Base-by-base conservation (phyloP, 2,888 invertebrate species). In the Auanema sp. region DNA sequence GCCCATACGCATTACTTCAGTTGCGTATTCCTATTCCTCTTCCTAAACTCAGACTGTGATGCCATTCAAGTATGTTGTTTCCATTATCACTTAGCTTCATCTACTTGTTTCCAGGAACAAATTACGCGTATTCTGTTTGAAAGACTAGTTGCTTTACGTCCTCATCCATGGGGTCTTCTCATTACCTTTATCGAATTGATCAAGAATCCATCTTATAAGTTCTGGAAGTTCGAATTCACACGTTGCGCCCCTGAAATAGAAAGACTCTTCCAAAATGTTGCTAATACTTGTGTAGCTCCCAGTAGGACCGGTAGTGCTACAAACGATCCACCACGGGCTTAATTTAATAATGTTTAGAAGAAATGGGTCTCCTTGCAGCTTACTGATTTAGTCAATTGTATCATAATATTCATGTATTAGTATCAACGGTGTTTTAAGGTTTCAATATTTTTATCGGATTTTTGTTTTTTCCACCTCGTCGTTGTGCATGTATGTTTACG, bases 1-100 rank as follows among this genome's bases (percentile, higher is more conserved):
- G 96, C 94, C 83, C 98, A 99, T 87, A 99, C 98, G 21, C 97
- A 98, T 87, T 99, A 98, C 87, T 99, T 98, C 88, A 96, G 96
- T 83, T 96, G 97, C 85, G 92, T 94, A 43, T 89, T 99, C 58
- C 88, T 99, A 70, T 96, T 97, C 85, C 87, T 99, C 78, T 99
- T 99, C 86, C 92, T 92, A 41, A 77, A 86, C 75, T 95, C 96
- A 8, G 95, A 96, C 84, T 91, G 92, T 0, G 94, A 96, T 85
- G 93, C 93, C 6, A 93, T 98, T 67, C 97, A 98, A 85, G 98
- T 98, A 44, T 6, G 24, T 44, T 24, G 41, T n/a, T n/a, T n/a
- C n/a, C n/a, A n/a, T n/a, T n/a, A n/a, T n/a, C n/a, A n/a, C n/a
- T n/a, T n/a, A n/a, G n/a, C n/a, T 58, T 5, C 14, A 54, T 10